Evolutionary conservation across 2,888 invertebrate species (phyloP).

Genomic region (Prosapia bicincta): DNA sequence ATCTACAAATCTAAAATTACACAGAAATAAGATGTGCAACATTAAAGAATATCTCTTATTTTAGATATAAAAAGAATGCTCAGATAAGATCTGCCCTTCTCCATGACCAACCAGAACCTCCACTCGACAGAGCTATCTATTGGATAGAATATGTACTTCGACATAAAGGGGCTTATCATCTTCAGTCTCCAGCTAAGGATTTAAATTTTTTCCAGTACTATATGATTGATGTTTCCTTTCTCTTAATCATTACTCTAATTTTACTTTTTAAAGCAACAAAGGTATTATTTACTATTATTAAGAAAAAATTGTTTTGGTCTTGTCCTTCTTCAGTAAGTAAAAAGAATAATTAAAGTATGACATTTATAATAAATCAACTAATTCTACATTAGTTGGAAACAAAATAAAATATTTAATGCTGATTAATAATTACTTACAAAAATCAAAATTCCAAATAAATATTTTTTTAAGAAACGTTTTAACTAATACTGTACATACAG

Average conservation of each 20-base stretch:
- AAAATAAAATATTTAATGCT: too few relatives aligned
- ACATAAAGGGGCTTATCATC: slow-evolving; percentile 74
- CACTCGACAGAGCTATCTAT: slow-evolving; percentile 72
- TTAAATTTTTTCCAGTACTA: slow-evolving; percentile 65
- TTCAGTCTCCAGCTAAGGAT: slow-evolving; percentile 70
- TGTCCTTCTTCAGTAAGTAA: neutral
- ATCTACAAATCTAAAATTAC: too few relatives aligned
- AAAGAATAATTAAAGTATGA: neutral
- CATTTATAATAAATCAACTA: too few relatives aligned
- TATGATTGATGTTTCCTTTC: slow-evolving; percentile 55
- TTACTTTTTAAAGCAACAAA: neutral
- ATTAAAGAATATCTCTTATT: too few relatives aligned
- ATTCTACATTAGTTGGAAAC: too few relatives aligned
- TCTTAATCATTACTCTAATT: neutral
- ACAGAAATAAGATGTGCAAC: too few relatives aligned
- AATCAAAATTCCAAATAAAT: too few relatives aligned
- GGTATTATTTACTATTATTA: neutral
- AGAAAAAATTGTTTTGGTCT: neutral
- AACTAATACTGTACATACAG: too few relatives aligned
- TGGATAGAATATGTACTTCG: slow-evolving; percentile 85
- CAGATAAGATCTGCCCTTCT: slow-evolving; percentile 63
- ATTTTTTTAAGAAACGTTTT: too few relatives aligned
- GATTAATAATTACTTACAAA: too few relatives aligned
- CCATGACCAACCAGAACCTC: slow-evolving; percentile 70
- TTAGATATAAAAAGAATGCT: slow-evolving; percentile 66